Percentiles rank a stretch among this genome's conserved stretches.
Conservation (phyloP, 1,140 invertebrate species). For the Saccostrea glomerata region DNA sequence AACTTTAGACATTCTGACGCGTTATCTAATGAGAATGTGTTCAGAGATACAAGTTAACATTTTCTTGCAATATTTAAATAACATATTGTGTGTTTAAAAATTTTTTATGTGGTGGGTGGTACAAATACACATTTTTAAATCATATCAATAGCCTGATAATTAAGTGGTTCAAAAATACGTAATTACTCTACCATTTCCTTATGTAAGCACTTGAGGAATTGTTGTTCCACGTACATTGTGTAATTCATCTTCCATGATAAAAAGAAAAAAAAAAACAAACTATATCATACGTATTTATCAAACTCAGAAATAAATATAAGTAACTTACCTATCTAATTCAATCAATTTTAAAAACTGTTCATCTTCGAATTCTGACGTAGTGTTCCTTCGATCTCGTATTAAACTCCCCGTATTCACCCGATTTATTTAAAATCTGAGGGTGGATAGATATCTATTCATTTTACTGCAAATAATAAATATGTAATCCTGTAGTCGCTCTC, state of each 20-base stretch:
- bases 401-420: not conserved
- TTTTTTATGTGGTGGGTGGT: not conserved
- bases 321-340: not conserved
- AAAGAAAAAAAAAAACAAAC: not conserved
- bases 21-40: not conserved
- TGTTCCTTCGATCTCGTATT: not conserved
- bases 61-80: not conserved
- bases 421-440: not conserved
- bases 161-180: not conserved
- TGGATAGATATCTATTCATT: not conserved
- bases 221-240: no score
- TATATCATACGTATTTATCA: not conserved
- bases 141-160: not conserved
- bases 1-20: not conserved
- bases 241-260: not conserved
- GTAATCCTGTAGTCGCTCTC: not conserved
- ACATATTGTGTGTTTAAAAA: not conserved
- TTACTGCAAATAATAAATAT: slow-evolving; percentile 34
- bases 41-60: not conserved
- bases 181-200: no score
- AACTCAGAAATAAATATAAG: not conserved
- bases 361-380: not conserved
- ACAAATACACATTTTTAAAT: not conserved
- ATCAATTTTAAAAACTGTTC: not conserved
- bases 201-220: no score